Base-by-base conservation (phyloP, 2,797 vertebrate species). In the Acropternis orthonyx region DNA sequence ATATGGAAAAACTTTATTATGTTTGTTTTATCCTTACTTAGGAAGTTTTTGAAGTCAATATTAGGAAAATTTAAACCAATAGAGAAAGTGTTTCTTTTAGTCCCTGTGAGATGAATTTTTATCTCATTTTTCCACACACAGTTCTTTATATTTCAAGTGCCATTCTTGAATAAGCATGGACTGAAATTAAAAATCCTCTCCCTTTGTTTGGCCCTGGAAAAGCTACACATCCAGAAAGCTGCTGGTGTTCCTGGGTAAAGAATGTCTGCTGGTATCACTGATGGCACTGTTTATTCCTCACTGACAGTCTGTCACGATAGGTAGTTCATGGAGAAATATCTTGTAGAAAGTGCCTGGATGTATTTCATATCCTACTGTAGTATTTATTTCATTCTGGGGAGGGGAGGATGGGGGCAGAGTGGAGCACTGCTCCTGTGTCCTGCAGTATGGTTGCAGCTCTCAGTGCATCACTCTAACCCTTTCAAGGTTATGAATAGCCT, bases 401-500 rank as follows among this genome's bases (percentile, higher is more conserved):
- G 11, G 14, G 24, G 8, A 21, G 7, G 8, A 46, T 34, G 43
- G 14, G 21, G 34, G 32, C 27, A 20, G 20, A 32, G 17, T 34
- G 12, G 30, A 89, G 41, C 32, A 17, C 41, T 74, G 39, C n/a
- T 73, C 16, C 71, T 39, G 34, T 68, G 48, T 65, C 46, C 43
- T 88, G 82, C 68, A 86, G 36, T 27, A 22, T 46, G 51, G n/a
- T 32, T 17, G 32, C 44, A 51, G 75, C 48, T 74, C 87, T 71
- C 74, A 48, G 48, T 77, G 78, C 37, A 18, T 68, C 66, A 15
- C 46, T 82, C 27, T 10, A 91, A 52, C 68, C 54, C 85, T 78
- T 95, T 92, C 80, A 90, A 84, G 66, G 62, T 88, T 93, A 73
- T 82, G 80, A 76, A 75, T 76, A 87, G 83, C 46, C 77, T 88